These are phyloP conservation scores for Ricordea florida DNA, from an alignment of 92 coral and sea anemone genomes.

Conservation along the genomic window DNA sequence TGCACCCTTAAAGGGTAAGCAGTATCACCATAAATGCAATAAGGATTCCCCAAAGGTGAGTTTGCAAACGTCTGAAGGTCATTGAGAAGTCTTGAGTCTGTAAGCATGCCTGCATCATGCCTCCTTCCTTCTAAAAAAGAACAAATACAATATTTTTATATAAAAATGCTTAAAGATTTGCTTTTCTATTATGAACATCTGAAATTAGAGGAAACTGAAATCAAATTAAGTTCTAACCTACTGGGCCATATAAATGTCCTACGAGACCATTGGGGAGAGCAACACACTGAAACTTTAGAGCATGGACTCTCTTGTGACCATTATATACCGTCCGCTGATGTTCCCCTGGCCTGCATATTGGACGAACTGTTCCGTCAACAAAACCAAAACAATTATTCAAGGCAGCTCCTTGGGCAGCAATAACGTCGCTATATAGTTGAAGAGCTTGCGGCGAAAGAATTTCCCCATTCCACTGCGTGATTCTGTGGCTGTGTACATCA, in stretches of 20 bases:
- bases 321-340: constrained; percentile 17
- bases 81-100: neutral
- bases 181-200: neutral
- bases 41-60: constrained; percentile 11
- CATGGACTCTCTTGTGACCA: constrained; percentile 31
- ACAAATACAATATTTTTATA: too few relatives aligned
- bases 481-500: constrained; percentile 7
- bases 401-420: neutral
- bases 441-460: neutral
- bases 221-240: constrained; percentile 6
- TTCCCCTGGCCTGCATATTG: neutral
- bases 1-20: constrained; percentile 8
- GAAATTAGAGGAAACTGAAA: neutral
- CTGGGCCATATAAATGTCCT: constrained; percentile 21
- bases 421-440: constrained; percentile 17
- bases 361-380: neutral
- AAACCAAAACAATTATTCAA: neutral
- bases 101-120: neutral
- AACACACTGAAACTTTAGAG: constrained; percentile 34
- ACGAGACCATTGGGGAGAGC: constrained; percentile 29
- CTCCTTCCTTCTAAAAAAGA: neutral
- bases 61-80: constrained; percentile 4
- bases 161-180: neutral
- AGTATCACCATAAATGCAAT: neutral
- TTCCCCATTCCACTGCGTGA: constrained; percentile 39